Base-by-base conservation (phyloP, 2,888 invertebrate species). In the Nomada lathburiana region DNA sequence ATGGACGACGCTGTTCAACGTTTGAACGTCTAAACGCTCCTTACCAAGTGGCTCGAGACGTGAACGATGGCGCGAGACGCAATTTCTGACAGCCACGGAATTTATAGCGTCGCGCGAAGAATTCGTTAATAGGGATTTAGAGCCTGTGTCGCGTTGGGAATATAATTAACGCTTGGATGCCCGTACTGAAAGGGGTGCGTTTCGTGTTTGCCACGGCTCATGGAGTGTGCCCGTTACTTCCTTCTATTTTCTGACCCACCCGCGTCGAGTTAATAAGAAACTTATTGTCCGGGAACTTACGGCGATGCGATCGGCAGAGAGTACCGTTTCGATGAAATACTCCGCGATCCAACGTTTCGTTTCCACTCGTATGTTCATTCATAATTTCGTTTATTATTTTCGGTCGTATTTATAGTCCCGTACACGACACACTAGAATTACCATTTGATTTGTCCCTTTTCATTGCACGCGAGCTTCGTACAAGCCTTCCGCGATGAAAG, bases 161-260 rank as follows among this genome's bases (percentile, higher is more conserved):
- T 76, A 79, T 79, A 79, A 79, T 79, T 79, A 79, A 79, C 76
- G 76, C 26, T 26, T 5, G 63, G 76, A 57, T 50, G 52, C 68
- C 52, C 29, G 62, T 63, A 63, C 13, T 16, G 55, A 50, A 50
- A 50, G 53, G 29, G 47, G 11, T 16, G 26, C 62, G n/a, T 16
- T 16, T 10, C 20, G 36, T 50, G 76, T 68, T 76, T 63, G 65
- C 60, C 59, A 68, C 68, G 47, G 57, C 47, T 68, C 64, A 47
- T 76, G 69, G 26, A 69, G 63, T 52, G 52, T 52, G 68, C 55
- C 63, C 47, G 57, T 50, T 59, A 26, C 69, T 59, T 59, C 36
- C 42, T 44, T 26, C 78, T 23, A n/a, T 29, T 64, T 69, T 76
- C 62, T 23, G 42, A 3, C 20, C 16, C 57, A 18, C 60, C 29